These are phyloP conservation scores for Maccullochella peelii DNA, from an alignment of 2,113 vertebrate species.

Conservation along the genomic window DNA sequence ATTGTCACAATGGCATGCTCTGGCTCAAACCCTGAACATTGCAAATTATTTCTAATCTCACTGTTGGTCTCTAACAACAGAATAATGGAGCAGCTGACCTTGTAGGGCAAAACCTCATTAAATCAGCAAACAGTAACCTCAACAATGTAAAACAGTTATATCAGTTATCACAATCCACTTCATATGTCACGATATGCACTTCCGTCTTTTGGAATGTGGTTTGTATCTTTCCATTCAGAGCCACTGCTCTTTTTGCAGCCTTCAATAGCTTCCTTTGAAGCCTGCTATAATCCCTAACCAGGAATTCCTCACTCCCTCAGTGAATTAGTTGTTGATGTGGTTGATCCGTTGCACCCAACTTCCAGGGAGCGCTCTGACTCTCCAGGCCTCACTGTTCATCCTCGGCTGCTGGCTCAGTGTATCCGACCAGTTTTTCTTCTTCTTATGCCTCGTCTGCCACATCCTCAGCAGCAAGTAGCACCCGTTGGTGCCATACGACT, in stretches of 20 bases:
- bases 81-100: slow-evolving; percentile 31
- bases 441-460: slow-evolving; percentile 33
- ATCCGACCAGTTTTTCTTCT: slow-evolving; percentile 24
- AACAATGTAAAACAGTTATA: background rate
- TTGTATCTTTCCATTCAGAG: slow-evolving; percentile 26
- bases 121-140: background rate
- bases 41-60: slow-evolving; percentile 22
- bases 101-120: slow-evolving; percentile 23
- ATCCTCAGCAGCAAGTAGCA: slow-evolving; percentile 27
- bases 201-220: slow-evolving; percentile 13
- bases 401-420: slow-evolving; percentile 9
- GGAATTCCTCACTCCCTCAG: slow-evolving; percentile 42
- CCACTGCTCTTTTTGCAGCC: slow-evolving; percentile 9
- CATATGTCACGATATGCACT: background rate
- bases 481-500: slow-evolving; percentile 30
- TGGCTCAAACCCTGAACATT: slow-evolving; percentile 20
- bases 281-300: slow-evolving; percentile 49
- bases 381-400: slow-evolving; percentile 13
- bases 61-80: slow-evolving; percentile 24
- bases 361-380: slow-evolving; percentile 27
- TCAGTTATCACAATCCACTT: slow-evolving; percentile 11
- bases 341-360: slow-evolving; percentile 41
- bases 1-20: background rate
- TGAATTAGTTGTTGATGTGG: slow-evolving; percentile 54
- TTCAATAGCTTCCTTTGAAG: slow-evolving; percentile 45